Conservation (phyloP, 2,113 vertebrate species). For the Mesocricetus auratus region DNA sequence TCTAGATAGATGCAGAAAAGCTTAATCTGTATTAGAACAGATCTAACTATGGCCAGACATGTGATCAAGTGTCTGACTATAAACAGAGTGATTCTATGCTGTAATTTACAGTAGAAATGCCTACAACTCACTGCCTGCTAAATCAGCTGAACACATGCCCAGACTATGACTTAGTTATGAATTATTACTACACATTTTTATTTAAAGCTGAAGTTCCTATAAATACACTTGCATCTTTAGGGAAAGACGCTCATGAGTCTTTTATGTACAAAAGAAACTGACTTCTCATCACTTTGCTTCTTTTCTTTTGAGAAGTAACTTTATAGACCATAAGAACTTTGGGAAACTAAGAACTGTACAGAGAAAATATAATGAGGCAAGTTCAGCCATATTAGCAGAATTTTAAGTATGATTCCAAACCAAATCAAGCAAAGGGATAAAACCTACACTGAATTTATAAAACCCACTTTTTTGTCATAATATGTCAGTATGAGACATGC, state of each 20-base stretch:
- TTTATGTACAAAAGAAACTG: neutral
- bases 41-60: conserved; percentile 18
- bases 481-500: neutral
- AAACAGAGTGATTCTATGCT: neutral
- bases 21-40: neutral
- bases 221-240: neutral
- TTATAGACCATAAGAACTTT: neutral
- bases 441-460: neutral
- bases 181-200: conserved; percentile 19
- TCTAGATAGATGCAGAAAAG: neutral
- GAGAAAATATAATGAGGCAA: neutral
- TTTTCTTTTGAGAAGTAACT: conserved; percentile 17
- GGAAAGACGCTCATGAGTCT: neutral
- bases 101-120: conserved; percentile 39
- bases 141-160: neutral
- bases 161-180: neutral
- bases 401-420: neutral
- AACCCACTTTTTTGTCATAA: neutral
- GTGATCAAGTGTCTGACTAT: neutral
- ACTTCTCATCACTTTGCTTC: neutral
- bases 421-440: neutral
- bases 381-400: neutral
- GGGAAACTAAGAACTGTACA: neutral
- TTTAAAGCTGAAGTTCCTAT: conserved; percentile 5
- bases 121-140: neutral